These are phyloP conservation scores for Ornithoptera priamus DNA, from an alignment of 2,888 invertebrate species.

Conservation along the genomic window DNA sequence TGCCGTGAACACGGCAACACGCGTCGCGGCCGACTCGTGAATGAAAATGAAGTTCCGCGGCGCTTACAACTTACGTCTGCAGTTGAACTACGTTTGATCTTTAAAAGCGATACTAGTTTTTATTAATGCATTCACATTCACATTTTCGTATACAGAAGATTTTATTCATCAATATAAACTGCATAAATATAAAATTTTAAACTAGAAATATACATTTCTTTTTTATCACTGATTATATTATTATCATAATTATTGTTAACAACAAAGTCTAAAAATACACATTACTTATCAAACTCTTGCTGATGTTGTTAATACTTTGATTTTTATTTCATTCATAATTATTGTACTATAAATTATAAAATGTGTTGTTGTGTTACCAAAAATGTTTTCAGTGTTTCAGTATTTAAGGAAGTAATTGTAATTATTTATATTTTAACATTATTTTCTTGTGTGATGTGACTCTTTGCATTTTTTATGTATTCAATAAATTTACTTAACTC, in stretches of 20 bases:
- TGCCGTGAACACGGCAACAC: conserved; percentile 44
- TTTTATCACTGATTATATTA: not conserved
- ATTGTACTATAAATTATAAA: no score
- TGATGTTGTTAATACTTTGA: no score
- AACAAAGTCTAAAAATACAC: not conserved
- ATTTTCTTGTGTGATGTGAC: no score
- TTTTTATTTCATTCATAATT: no score
- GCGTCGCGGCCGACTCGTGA: conserved; percentile 50
- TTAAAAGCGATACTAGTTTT: conserved; percentile 13
- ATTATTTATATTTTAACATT: no score
- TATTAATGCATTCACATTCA: conserved; percentile 4
- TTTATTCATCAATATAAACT: not conserved
- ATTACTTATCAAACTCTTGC: no score
- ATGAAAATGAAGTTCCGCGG: conserved; percentile 48
- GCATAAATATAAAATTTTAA: not conserved
- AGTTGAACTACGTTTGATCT: conserved; percentile 16
- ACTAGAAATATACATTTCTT: not conserved
- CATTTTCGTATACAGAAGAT: not conserved
- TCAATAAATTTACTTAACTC: no score
- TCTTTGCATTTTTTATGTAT: no score
- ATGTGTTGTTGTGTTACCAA: no score
- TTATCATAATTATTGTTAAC: no score
- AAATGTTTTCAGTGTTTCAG: no score
- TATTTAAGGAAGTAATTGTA: no score
- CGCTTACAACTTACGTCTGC: conserved; percentile 6